Conservation (phyloP, 2,113 vertebrate species). For the Ranitomeya imitator region DNA sequence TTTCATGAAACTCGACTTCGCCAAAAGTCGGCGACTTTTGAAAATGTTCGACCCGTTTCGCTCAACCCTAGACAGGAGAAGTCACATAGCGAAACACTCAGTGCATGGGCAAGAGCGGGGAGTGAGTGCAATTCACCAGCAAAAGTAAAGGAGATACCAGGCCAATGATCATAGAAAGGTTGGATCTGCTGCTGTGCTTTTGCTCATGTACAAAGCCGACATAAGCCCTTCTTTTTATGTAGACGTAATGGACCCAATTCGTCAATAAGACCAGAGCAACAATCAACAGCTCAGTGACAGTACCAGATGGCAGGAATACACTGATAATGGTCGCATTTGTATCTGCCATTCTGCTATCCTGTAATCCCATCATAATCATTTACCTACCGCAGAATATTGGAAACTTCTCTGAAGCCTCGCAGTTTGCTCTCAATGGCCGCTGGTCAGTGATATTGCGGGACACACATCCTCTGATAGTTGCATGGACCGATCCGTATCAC, state of each 20-base stretch:
- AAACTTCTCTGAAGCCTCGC: background rate
- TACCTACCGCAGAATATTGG: constrained; percentile 9
- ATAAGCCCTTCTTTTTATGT: background rate
- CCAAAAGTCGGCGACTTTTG: no score
- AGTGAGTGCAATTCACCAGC: background rate
- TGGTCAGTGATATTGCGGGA: background rate
- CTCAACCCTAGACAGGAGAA: no score
- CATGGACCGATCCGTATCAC: constrained; percentile 1
- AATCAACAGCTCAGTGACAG: background rate
- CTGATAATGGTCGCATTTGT: background rate
- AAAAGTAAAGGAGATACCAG: background rate
- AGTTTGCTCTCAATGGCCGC: background rate
- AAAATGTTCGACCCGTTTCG: no score
- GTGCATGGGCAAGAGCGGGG: background rate
- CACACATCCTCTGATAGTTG: background rate
- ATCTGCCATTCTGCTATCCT: background rate
- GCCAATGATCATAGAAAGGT: no score
- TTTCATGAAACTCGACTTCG: no score
- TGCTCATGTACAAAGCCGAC: background rate
- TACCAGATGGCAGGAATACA: background rate
- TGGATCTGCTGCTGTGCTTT: background rate
- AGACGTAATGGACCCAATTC: background rate
- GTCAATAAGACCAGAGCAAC: background rate
- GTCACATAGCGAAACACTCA: background rate
- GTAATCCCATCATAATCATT: background rate